These are phyloP conservation scores for Temnothorax rugatulus DNA, from an alignment of 2,888 invertebrate species.

Conservation along the genomic window DNA sequence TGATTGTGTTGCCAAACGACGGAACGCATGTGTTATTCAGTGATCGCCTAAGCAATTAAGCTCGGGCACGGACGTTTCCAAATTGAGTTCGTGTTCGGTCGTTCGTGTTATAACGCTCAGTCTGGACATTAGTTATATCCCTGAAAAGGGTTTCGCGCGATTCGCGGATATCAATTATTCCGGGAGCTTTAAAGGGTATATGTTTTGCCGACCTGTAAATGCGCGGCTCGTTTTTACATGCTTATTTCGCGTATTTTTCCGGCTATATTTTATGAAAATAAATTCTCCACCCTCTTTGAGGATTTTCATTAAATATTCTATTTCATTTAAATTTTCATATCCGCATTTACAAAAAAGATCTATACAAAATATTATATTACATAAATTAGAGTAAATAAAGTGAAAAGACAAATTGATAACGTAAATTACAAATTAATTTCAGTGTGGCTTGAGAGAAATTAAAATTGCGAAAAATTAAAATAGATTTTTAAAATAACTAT, in stretches of 20 bases:
- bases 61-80: slow-evolving; percentile 60
- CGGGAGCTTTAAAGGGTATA: slow-evolving; percentile 39
- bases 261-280: slow-evolving; percentile 42
- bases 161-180: slow-evolving; percentile 55
- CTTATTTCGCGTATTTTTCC: slow-evolving; percentile 24
- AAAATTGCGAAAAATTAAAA: neutral
- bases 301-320: slow-evolving; percentile 24
- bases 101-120: slow-evolving; percentile 59
- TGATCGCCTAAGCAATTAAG: slow-evolving; percentile 74
- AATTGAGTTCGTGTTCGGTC: slow-evolving; percentile 58
- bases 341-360: neutral
- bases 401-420: neutral
- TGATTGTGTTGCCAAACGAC: slow-evolving; percentile 58
- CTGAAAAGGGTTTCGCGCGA: slow-evolving; percentile 44
- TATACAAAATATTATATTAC: slow-evolving; percentile 10
- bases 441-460: neutral
- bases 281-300: slow-evolving; percentile 20
- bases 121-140: slow-evolving; percentile 54
- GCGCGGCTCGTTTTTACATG: slow-evolving; percentile 20
- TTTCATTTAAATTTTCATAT: slow-evolving; percentile 23
- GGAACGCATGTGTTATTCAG: slow-evolving; percentile 74
- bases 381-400: neutral
- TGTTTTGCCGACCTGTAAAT: slow-evolving; percentile 24
- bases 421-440: neutral
- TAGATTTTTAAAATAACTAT: neutral